Percentiles rank a stretch among this genome's conserved stretches.
These are phyloP conservation scores for Chrysina gloriosa DNA, from an alignment of 2,888 invertebrate genomes.

Conservation along the genomic window DNA sequence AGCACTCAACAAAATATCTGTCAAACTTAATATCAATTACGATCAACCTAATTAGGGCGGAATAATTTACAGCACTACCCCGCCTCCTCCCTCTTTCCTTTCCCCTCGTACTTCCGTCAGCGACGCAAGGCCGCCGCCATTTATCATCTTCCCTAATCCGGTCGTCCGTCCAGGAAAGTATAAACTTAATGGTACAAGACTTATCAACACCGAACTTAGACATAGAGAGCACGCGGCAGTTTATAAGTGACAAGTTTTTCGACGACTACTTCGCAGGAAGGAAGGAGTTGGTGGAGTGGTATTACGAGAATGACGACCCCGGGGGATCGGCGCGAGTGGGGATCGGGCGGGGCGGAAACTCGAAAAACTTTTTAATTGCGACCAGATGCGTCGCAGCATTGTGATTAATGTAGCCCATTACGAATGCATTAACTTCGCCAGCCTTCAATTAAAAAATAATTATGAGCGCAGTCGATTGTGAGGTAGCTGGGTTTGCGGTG, in stretches of 20 bases:
- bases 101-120: background rate
- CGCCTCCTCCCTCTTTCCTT: background rate
- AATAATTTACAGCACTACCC: slow-evolving; percentile 14
- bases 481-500: too few species aligned
- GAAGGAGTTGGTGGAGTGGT: background rate
- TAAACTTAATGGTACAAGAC: slow-evolving; percentile 34
- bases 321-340: background rate
- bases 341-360: background rate
- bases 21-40: slow-evolving; percentile 31
- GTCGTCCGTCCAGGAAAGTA: slow-evolving; percentile 4
- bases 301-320: background rate
- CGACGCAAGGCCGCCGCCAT: background rate
- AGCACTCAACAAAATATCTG: slow-evolving; percentile 10
- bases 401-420: slow-evolving; percentile 43
- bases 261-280: background rate
- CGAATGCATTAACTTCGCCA: slow-evolving; percentile 27
- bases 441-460: slow-evolving; percentile 33
- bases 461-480: too few species aligned
- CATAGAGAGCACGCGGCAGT: slow-evolving; percentile 10
- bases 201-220: slow-evolving; percentile 18
- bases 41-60: slow-evolving; percentile 15
- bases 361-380: slow-evolving; percentile 44
- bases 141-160: slow-evolving; percentile 16
- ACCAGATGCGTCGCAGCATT: slow-evolving; percentile 44
- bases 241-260: slow-evolving; percentile 33